Evolutionary conservation across 2,888 invertebrate genomes (phyloP), one percentile per base, ranked within the genome.

Genomic region (Steinernema carpocapsae): DNA sequence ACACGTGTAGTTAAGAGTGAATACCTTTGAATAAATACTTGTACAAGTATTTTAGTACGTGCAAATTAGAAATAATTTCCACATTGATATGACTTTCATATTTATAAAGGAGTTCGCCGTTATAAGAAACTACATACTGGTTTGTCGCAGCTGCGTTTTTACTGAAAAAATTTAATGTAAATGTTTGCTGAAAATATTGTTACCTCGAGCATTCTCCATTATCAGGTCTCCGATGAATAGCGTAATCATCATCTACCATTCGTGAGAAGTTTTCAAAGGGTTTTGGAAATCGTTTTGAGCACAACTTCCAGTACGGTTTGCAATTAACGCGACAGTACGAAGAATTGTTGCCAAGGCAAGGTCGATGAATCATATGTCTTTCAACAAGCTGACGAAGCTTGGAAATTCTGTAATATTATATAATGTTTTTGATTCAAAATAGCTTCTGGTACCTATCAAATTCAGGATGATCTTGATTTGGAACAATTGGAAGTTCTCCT

Each of bases 151-250:
- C 14, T n/a, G 19, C 14, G 19, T 51, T 51, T 51, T 19, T 10
- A 51, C 51, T 51, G 51, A 6, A 43, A 43, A 43, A 14, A 43
- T 43, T 43, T 43, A 12, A 7, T 43, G 7, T 43, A 12, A 43
- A 43, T 14, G 10, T 43, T 43, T 12, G 14, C 43, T 43, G 10
- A 43, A 7, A 12, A 43, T 12, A 43, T 22, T 7, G 17, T 6
- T 56, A 56, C 56, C 56, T 56, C 17, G 56, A 56, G 26, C 26
- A 26, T 7, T 56, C 56, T 3, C 56, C 56, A 17, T 56, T 56
- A 12, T 56, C 26, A 6, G 56, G 26, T 7, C 56, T 22, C 22
- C 26, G 22, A 22, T 7, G 26, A 24, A 56, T 26, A 2, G 56
- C 56, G 22, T 56, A 56, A 24, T 56, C 56, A 19, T 56, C 56